Conservation (phyloP, 2,888 invertebrate genomes). For the Ophraella communa region DNA sequence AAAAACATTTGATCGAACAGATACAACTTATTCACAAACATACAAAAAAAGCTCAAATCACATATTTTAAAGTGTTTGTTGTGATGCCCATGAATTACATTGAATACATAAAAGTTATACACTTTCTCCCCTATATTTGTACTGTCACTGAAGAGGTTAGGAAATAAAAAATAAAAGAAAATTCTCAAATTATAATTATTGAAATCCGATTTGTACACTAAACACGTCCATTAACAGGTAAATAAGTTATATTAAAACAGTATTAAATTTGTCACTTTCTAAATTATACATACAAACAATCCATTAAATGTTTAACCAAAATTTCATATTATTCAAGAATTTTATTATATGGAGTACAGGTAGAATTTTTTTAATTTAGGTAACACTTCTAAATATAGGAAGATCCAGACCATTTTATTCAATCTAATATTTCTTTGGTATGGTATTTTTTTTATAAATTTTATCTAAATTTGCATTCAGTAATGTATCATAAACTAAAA, state of each 20-base stretch:
- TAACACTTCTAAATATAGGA: too few relatives aligned
- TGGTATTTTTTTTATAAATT: too few relatives aligned
- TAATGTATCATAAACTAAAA: too few relatives aligned
- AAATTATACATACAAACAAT: too few relatives aligned
- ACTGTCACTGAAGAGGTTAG: conserved; percentile 17
- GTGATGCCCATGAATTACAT: conserved; percentile 19
- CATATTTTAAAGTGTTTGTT: conserved; percentile 15
- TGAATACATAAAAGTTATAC: conserved; percentile 7
- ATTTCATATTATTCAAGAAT: too few relatives aligned
- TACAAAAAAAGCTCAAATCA: conserved; percentile 29
- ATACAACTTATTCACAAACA: conserved; percentile 29
- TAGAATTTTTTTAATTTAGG: too few relatives aligned
- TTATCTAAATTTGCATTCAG: too few relatives aligned
- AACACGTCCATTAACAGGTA: not conserved
- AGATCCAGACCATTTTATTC: too few relatives aligned
- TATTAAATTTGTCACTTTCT: not conserved
- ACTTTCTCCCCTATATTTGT: conserved; percentile 21
- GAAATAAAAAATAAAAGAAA: conserved; percentile 8
- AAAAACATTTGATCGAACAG: conserved; percentile 36
- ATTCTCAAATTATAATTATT: conserved; percentile 2
- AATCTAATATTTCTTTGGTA: too few relatives aligned
- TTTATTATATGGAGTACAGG: too few relatives aligned
- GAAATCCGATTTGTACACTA: not conserved
- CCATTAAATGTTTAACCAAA: too few relatives aligned
- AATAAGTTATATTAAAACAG: too few relatives aligned